Evolutionary conservation across 2,888 invertebrate genomes (phyloP).

Genomic region (Taenaris catops): DNA sequence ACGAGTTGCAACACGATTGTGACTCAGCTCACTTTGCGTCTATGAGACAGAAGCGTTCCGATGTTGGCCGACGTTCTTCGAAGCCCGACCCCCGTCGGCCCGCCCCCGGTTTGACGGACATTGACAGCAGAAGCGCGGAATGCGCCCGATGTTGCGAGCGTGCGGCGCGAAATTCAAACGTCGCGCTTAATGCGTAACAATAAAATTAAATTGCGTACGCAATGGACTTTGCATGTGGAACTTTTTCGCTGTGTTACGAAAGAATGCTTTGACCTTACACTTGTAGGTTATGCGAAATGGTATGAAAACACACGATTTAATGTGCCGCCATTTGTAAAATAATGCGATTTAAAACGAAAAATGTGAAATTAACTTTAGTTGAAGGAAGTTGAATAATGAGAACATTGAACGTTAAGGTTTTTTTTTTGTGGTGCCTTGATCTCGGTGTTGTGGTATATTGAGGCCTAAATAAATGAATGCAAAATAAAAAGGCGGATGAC

Average conservation of each 20-base stretch:
- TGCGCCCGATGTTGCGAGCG: slow-evolving; percentile 53
- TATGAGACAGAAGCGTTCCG: slow-evolving; percentile 42
- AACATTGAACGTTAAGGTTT: slow-evolving; percentile 10
- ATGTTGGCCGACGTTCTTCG: slow-evolving; percentile 49
- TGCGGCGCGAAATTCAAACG: slow-evolving; percentile 47
- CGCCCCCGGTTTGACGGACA: slow-evolving; percentile 52
- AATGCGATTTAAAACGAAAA: too few relatives aligned
- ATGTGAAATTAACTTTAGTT: slow-evolving; percentile 8
- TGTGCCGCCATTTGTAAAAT: too few relatives aligned
- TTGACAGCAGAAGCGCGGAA: slow-evolving; percentile 54
- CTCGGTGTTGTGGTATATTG: slow-evolving; percentile 47
- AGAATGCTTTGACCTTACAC: slow-evolving; percentile 1
- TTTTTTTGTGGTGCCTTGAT: slow-evolving; percentile 37
- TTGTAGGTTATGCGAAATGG: too few relatives aligned
- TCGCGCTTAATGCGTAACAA: slow-evolving; percentile 32
- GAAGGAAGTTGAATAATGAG: slow-evolving; percentile 10
- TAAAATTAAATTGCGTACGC: slow-evolving; percentile 34
- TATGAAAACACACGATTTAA: too few relatives aligned
- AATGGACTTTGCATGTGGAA: slow-evolving; percentile 30
- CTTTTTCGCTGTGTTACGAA: slow-evolving; percentile 9
- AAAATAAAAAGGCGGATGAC: slow-evolving; percentile 55
- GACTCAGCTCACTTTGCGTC: slow-evolving; percentile 59
- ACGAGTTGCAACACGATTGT: slow-evolving; percentile 33
- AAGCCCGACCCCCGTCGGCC: slow-evolving; percentile 45
- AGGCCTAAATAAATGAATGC: slow-evolving; percentile 53